These are phyloP conservation scores for Desoria tigrina DNA, from an alignment of 2,888 invertebrate genomes.

Conservation along the genomic window DNA sequence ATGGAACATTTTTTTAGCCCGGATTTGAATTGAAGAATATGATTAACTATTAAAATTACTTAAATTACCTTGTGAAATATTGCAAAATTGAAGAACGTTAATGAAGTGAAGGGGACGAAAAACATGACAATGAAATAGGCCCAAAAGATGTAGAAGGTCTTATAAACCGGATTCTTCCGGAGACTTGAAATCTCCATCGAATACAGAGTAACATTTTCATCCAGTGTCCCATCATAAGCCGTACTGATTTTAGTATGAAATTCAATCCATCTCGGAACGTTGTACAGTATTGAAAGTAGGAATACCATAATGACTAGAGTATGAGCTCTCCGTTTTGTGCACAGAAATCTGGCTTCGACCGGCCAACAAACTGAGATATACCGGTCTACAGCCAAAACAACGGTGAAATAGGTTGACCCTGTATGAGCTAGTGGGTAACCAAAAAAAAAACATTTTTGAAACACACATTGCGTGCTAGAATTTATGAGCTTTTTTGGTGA, in stretches of 20 bases:
- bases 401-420: conserved; percentile 41
- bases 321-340: conserved; percentile 30
- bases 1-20: neutral
- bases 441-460: neutral
- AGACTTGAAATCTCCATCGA: conserved; percentile 42
- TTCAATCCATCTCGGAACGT: conserved; percentile 44
- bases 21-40: neutral
- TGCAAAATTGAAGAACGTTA: conserved; percentile 46
- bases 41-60: neutral
- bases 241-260: conserved; percentile 33
- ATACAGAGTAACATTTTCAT: conserved; percentile 15
- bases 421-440: conserved; percentile 42
- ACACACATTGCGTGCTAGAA: neutral
- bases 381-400: conserved; percentile 41
- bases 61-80: conserved; percentile 45
- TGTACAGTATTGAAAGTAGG: conserved; percentile 36
- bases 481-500: too few relatives aligned
- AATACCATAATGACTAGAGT: conserved; percentile 22
- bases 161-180: conserved; percentile 37
- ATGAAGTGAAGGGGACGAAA: conserved; percentile 45
- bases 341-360: conserved; percentile 38
- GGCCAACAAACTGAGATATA: conserved; percentile 45
- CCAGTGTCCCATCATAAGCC: neutral
- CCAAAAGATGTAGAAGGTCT: conserved; percentile 48
- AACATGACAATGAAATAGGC: conserved; percentile 46